Percentiles rank a stretch among this genome's conserved stretches.
Evolutionary conservation across 2,888 invertebrate genomes (phyloP).

Genomic region (Aspidapion aeneum): DNA sequence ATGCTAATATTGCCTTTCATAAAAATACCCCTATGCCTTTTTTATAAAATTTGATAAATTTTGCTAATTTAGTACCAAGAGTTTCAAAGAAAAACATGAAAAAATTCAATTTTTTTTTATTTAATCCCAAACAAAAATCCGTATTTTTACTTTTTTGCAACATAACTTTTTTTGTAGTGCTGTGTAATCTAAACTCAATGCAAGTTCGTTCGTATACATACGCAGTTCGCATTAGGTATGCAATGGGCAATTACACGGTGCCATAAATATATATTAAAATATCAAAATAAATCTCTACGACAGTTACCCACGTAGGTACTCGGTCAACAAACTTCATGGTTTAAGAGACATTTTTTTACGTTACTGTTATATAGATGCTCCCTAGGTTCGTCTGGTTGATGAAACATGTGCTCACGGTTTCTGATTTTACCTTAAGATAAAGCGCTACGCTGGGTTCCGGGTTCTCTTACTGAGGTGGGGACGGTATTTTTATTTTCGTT

Average conservation of each 20-base stretch:
- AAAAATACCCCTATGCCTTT: no score
- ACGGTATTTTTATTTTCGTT: background rate
- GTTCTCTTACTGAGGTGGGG: no score
- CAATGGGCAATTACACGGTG: background rate
- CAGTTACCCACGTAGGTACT: conserved; percentile 10
- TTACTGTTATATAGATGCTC: conserved; percentile 26
- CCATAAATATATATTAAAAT: background rate
- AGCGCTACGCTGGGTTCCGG: background rate
- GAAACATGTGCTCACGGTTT: conserved; percentile 3
- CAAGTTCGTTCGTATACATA: no score
- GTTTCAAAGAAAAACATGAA: no score
- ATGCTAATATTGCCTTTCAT: no score
- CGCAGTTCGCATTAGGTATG: background rate
- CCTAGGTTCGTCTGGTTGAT: conserved; percentile 5
- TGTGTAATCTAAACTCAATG: no score
- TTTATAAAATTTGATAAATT: no score
- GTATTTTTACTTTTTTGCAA: no score
- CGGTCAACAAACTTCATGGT: conserved; percentile 30
- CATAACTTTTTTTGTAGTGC: no score
- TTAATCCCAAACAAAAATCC: no score
- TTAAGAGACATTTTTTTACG: conserved; percentile 24
- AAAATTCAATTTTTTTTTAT: no score
- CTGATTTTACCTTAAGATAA: conserved; percentile 3
- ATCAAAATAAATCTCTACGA: background rate
- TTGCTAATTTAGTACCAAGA: no score